These are phyloP conservation scores for Pinna nobilis DNA, from an alignment of 1,140 invertebrate genomes.

Conservation along the genomic window DNA sequence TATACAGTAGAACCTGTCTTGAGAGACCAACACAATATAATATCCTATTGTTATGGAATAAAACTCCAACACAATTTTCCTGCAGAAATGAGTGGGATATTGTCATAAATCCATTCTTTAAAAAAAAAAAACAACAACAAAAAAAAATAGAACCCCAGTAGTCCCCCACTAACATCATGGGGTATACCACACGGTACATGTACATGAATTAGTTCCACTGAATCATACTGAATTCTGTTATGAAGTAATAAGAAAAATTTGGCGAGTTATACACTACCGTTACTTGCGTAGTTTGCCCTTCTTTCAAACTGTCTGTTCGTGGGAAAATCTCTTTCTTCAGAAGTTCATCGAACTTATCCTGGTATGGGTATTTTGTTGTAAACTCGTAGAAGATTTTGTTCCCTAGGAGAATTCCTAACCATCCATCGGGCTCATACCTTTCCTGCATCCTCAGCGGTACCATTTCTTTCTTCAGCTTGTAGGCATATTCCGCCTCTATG, in stretches of 20 bases:
- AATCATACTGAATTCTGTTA: neutral
- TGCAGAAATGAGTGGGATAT: too few species aligned
- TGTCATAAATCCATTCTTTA: too few species aligned
- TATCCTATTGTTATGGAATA: too few species aligned
- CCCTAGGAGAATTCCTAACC: conserved; percentile 71
- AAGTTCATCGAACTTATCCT: conserved; percentile 52
- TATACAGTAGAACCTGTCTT: too few species aligned
- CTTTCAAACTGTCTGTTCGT: too few species aligned
- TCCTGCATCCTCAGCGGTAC: conserved; percentile 64
- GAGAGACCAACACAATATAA: too few species aligned
- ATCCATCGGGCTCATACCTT: conserved; percentile 68
- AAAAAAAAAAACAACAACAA: too few species aligned
- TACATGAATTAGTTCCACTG: too few species aligned
- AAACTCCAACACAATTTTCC: too few species aligned
- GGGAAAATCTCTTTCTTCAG: conserved; percentile 53
- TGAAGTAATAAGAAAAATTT: neutral
- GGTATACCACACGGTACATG: too few species aligned
- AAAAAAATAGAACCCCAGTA: too few species aligned
- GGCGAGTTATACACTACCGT: neutral
- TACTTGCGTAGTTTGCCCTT: neutral
- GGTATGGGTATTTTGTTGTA: conserved; percentile 43
- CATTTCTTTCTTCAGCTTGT: conserved; percentile 63
- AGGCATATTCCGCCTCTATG: conserved; percentile 71
- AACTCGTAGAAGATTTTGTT: conserved; percentile 70
- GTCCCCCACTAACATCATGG: too few species aligned